Evolutionary conservation across 2,888 invertebrate genomes (phyloP).

Genomic region (Rosalia funebris): DNA sequence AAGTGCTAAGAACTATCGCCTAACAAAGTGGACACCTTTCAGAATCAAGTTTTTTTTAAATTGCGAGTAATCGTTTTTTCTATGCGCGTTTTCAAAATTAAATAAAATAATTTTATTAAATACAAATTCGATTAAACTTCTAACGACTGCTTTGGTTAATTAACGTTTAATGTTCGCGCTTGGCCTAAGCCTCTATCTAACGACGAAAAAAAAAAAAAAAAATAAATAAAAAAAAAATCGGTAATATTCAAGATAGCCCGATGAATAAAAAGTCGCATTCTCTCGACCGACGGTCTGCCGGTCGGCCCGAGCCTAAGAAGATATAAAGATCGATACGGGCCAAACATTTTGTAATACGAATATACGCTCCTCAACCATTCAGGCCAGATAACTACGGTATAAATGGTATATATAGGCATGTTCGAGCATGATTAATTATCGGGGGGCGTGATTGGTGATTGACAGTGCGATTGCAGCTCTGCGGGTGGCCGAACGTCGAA

Average conservation of each 20-base stretch:
- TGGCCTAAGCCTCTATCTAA: constrained; percentile 7
- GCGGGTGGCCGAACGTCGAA: constrained; percentile 58
- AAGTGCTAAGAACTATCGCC: too few species aligned
- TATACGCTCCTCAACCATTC: constrained; percentile 8
- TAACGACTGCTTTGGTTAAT: too few species aligned
- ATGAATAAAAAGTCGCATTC: constrained; percentile 25
- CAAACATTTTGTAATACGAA: constrained; percentile 25
- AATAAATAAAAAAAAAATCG: constrained; percentile 1
- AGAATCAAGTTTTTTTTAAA: too few species aligned
- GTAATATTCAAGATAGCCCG: not conserved
- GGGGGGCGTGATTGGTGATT: constrained; percentile 63
- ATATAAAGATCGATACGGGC: constrained; percentile 26
- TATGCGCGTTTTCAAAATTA: too few species aligned
- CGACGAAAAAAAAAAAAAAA: constrained; percentile 5
- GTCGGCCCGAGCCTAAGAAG: not conserved
- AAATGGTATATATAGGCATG: constrained; percentile 46
- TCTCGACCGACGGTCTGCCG: too few species aligned
- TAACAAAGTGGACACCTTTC: too few species aligned
- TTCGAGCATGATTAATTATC: constrained; percentile 62
- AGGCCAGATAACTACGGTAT: constrained; percentile 18
- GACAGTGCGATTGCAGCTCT: constrained; percentile 63
- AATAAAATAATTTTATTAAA: too few species aligned
- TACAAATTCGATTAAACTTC: too few species aligned
- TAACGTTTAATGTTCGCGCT: too few species aligned
- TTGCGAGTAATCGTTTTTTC: too few species aligned